Evolutionary conservation across 2,797 vertebrate genomes (phyloP).

Genomic region (Sebastes goodei): DNA sequence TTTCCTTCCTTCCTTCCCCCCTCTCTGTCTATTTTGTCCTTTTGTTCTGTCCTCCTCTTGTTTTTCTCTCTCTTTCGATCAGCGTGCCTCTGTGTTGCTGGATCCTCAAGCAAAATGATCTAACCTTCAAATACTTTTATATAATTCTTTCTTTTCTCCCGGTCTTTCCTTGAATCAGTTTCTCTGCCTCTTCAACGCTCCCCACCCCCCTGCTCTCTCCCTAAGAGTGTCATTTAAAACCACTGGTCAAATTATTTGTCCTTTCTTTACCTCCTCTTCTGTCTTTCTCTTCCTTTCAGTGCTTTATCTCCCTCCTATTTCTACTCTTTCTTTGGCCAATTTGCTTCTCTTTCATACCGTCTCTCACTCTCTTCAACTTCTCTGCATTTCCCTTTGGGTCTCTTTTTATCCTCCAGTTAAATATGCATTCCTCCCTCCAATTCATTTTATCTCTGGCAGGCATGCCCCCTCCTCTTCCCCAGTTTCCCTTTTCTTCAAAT

Average conservation of each 20-base stretch:
- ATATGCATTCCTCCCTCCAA: slow-evolving; percentile 24
- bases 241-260: slow-evolving; percentile 47
- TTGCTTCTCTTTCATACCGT: slow-evolving; percentile 21
- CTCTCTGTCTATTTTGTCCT: slow-evolving; percentile 9
- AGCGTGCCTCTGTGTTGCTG: background rate
- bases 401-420: slow-evolving; percentile 48
- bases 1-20: slow-evolving; percentile 7
- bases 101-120: slow-evolving; percentile 37
- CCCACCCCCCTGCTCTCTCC: slow-evolving; percentile 4
- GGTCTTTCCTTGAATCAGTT: slow-evolving; percentile 2
- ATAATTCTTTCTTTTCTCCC: background rate
- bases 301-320: slow-evolving; percentile 30
- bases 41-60: background rate
- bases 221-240: slow-evolving; percentile 44
- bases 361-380: slow-evolving; percentile 47
- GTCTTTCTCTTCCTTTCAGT: slow-evolving; percentile 4
- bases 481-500: slow-evolving; percentile 15
- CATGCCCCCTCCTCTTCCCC: background rate
- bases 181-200: background rate
- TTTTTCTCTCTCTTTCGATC: slow-evolving; percentile 12
- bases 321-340: slow-evolving; percentile 22
- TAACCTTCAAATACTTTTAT: slow-evolving; percentile 39
- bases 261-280: slow-evolving; percentile 17
- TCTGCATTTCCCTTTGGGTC: slow-evolving; percentile 36
- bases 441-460: slow-evolving; percentile 31